A percentile compares a stretch with the other conserved stretches of the same genome.
Evolutionary conservation across 2,888 invertebrate genomes (phyloP).

Genomic region (Maniola hyperantus): DNA sequence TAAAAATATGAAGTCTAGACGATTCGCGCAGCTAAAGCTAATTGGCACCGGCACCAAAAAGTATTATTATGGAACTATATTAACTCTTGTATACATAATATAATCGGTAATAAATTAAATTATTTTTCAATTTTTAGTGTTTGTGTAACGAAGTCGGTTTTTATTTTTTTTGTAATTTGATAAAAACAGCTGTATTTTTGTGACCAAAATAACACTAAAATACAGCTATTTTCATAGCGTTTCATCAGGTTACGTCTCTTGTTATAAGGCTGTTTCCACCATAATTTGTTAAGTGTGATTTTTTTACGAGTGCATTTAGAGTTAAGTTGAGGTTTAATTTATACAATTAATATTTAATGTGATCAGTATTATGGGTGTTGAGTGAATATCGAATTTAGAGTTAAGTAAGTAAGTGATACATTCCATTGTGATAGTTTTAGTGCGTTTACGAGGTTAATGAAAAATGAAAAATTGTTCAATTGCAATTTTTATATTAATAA

Average conservation of each 20-base stretch:
- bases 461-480: neutral
- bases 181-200: too few relatives aligned
- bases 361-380: conserved; percentile 35
- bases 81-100: too few relatives aligned
- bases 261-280: neutral
- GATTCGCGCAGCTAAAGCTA: too few relatives aligned
- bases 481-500: neutral
- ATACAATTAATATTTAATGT: conserved; percentile 22
- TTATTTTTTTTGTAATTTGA: too few relatives aligned
- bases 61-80: too few relatives aligned
- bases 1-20: too few relatives aligned
- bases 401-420: conserved; percentile 45
- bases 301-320: neutral
- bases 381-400: conserved; percentile 38
- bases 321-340: conserved; percentile 20
- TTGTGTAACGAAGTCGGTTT: too few relatives aligned
- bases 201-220: too few relatives aligned
- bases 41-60: too few relatives aligned
- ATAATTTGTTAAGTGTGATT: neutral
- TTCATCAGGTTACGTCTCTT: neutral
- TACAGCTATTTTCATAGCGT: too few relatives aligned
- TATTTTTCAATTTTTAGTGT: too few relatives aligned
- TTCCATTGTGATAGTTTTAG: conserved; percentile 52
- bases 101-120: too few relatives aligned
- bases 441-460: conserved; percentile 24